phyloP scores from a whole-genome alignment of 2,797 vertebrate species.

The Fistularia tabacaria region DNA sequence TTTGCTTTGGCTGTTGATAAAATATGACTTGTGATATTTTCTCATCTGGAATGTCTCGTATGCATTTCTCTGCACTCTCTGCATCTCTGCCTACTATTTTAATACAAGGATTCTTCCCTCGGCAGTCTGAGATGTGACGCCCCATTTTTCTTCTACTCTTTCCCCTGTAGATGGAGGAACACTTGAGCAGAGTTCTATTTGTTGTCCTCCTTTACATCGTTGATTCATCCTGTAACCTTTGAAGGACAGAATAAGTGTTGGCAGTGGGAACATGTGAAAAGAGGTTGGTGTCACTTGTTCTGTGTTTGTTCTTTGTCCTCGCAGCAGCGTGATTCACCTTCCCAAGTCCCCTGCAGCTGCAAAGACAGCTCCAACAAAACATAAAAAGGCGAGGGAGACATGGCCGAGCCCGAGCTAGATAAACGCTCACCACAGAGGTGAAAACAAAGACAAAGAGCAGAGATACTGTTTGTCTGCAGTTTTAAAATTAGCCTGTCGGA shows the following conservation, averaged over 20 bases:
- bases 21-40: constrained; percentile 33
- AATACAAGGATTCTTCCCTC: too few species aligned
- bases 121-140: not conserved
- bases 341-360: constrained; percentile 3
- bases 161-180: constrained; percentile 3
- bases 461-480: not conserved
- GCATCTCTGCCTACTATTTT: too few species aligned
- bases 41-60: constrained; percentile 5
- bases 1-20: constrained; percentile 31
- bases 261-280: constrained; percentile 39
- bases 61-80: not conserved
- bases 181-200: constrained; percentile 3
- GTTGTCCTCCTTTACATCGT: constrained; percentile 23
- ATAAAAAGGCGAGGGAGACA: not conserved
- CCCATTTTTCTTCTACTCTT: constrained; percentile 1
- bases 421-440: not conserved
- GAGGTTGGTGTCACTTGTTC: constrained; percentile 42
- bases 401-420: not conserved
- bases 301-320: constrained; percentile 8
- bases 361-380: not conserved
- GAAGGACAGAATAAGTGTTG: constrained; percentile 42
- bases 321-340: constrained; percentile 43
- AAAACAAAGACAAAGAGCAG: constrained; percentile 1
- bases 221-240: constrained; percentile 53
- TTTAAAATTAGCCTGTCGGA: not conserved